These are phyloP conservation scores for Yponomeuta plumbellus DNA, from an alignment of 2,888 invertebrate genomes.

Conservation along the genomic window DNA sequence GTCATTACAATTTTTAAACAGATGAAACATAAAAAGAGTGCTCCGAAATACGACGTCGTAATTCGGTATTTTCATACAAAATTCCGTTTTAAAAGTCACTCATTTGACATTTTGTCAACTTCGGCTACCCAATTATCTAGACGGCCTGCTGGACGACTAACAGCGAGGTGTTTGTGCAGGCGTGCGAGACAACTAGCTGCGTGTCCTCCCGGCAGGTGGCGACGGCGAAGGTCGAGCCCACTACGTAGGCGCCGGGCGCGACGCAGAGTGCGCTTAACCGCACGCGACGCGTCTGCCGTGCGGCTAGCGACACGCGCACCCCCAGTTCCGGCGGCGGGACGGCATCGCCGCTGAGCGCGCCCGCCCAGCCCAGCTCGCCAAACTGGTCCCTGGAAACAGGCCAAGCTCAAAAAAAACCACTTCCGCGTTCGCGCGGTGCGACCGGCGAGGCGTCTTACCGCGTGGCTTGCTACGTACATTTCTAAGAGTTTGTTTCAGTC, in stretches of 20 bases:
- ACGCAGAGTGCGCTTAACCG: conserved; percentile 78
- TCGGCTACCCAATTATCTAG: not conserved
- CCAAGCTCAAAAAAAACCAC: not conserved
- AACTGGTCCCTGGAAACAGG: conserved; percentile 43
- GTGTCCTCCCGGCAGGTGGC: conserved; percentile 33
- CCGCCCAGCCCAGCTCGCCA: conserved; percentile 63
- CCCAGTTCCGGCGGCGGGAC: conserved; percentile 52
- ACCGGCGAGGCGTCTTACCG: no score
- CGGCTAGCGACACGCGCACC: conserved; percentile 60
- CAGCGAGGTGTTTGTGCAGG: conserved; percentile 53
- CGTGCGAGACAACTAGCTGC: conserved; percentile 31
- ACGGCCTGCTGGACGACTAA: conserved; percentile 46
- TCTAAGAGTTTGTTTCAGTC: no score
- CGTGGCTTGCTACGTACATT: no score
- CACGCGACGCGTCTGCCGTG: conserved; percentile 72
- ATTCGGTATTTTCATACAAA: no score
- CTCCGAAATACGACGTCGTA: no score
- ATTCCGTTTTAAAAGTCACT: no score
- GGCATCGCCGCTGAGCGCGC: conserved; percentile 57
- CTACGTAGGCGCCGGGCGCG: conserved; percentile 80
- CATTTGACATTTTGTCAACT: no score
- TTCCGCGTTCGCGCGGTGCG: no score
- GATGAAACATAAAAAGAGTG: no score
- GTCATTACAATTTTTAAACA: no score
- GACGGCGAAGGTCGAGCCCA: conserved; percentile 77